Base-by-base conservation (phyloP, 1,140 invertebrate species). In the Zaprionus taronus region DNA sequence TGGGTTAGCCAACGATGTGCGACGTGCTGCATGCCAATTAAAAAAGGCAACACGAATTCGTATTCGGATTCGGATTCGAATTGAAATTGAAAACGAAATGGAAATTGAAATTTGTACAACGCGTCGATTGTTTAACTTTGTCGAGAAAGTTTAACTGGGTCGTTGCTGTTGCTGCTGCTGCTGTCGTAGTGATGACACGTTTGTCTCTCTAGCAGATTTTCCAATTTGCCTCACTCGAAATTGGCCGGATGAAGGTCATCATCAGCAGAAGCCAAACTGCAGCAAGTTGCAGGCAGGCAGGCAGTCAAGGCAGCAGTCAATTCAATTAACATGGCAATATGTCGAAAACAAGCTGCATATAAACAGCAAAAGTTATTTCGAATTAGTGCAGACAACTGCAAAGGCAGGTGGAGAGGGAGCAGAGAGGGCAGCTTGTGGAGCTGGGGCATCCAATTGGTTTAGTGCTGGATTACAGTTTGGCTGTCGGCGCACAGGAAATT, bases 301-400 rank as follows among this genome's bases (percentile, higher is more conserved):
- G 6, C 55, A 49, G 14, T 22, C 11, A 24, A 60, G 60, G n/a
- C 63, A 69, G 72, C 83, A 70, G 80, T 72, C 81, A 87, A 87
- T 72, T 78, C 84, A 87, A 87, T 87, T 87, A 84, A 78, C 85
- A 69, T 67, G 73, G 77, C 83, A 83, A 83, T 89, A 72, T 77
- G 60, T 44, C 2, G 47, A 51, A 64, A 71, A 36, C 53, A 38
- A 71, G 67, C 26, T 56, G 20, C 17, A 22, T 44, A 77, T 47
- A 72, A 67, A 66, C 69, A 58, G 49, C 28, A 58, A 67, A 66
- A 77, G 58, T 62, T 67, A 77, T 77, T 77, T 62, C 20, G 56
- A 71, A 76, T 72, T 76, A 72, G 62, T 53, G 38, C 55, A 49
- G 26, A 9, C 24, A 28, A 31, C 7, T 31, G 28, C 28, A 31